Base-by-base conservation (phyloP, 2,888 invertebrate genomes). In the Thecophora atra region DNA sequence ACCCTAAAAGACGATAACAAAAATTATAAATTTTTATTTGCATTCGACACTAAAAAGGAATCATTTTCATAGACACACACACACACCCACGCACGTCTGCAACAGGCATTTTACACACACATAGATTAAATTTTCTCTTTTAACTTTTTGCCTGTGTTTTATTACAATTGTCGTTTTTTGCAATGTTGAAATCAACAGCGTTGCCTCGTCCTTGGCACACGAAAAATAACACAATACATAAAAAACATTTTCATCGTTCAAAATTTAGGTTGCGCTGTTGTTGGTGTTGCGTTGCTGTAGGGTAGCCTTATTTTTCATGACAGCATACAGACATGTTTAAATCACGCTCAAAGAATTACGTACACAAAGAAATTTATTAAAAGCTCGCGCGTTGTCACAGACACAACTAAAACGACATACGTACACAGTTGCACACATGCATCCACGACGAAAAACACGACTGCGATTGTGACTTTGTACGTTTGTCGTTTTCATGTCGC, bases 1-100 rank as follows among this genome's bases (percentile, higher is more conserved):
- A 47, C n/a, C 15, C n/a, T 15, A 15, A 47, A n/a, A 15, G 47
- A 47, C 17, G 54, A 21, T 21, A 54, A 54, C 21, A 54, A n/a
- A 54, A 54, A 54, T 54, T 54, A 54, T 54, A 24, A 54, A 54
- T 54, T 54, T 54, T 37, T 51, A 62, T 63, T 28, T 63, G 52
- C 51, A 42, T n/a, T n/a, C 58, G 37, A 70, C 52, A 37, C 51
- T 15, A 26, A 5, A 30, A 26, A 60, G 30, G 8, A 60, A 60
- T 7, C 60, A 30, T 8, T 24, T 13, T 44, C 63, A 44, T 5
- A 42, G 1, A 47, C 42, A 67, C 56, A 19, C 19, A 68, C 56
- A 70, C 21, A 64, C 37, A 70, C 19, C 63, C 42, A 63, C 42
- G 11, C 63, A 64, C 7, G 51, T 17, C 15, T 44, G 15, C 42